These are phyloP conservation scores for Okamejei kenojei DNA, from an alignment of 2,797 vertebrate genomes.

Conservation along the genomic window DNA sequence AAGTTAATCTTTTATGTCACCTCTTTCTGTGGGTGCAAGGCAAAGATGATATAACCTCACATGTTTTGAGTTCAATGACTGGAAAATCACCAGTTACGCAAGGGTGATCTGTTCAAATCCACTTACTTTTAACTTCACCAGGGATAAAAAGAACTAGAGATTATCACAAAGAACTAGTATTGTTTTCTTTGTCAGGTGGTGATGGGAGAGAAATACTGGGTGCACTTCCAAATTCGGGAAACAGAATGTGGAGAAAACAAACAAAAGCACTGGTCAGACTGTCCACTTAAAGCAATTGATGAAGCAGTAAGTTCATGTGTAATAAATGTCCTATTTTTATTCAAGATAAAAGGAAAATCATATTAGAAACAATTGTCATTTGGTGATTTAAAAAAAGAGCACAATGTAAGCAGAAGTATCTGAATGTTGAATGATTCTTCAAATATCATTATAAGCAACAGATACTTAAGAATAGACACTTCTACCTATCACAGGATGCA, in stretches of 20 bases:
- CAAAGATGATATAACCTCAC: not conserved
- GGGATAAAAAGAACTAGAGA: not conserved
- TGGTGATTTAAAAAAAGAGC: not conserved
- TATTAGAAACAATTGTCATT: not conserved
- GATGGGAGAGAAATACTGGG: conserved; percentile 3
- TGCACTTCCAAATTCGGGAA: conserved; percentile 17
- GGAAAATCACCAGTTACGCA: not conserved
- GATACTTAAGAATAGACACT: not conserved
- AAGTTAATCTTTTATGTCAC: not conserved
- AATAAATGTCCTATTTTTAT: not conserved
- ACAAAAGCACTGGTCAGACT: not conserved
- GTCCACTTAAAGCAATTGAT: not conserved
- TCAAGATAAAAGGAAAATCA: not conserved
- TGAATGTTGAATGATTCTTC: not conserved
- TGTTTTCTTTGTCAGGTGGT: not conserved
- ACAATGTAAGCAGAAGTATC: not conserved
- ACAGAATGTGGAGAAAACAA: not conserved
- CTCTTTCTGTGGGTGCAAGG: not conserved
- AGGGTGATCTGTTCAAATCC: not conserved
- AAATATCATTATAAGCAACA: not conserved
- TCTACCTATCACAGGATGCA: not conserved
- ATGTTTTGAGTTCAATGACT: not conserved
- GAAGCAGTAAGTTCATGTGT: conserved; percentile 10
- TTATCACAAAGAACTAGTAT: not conserved
- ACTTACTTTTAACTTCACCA: not conserved